These are phyloP conservation scores for Nemopilema nomurai DNA, from an alignment of 30 jellyfish, hydroid and myxozoan genomes.

Conservation along the genomic window DNA sequence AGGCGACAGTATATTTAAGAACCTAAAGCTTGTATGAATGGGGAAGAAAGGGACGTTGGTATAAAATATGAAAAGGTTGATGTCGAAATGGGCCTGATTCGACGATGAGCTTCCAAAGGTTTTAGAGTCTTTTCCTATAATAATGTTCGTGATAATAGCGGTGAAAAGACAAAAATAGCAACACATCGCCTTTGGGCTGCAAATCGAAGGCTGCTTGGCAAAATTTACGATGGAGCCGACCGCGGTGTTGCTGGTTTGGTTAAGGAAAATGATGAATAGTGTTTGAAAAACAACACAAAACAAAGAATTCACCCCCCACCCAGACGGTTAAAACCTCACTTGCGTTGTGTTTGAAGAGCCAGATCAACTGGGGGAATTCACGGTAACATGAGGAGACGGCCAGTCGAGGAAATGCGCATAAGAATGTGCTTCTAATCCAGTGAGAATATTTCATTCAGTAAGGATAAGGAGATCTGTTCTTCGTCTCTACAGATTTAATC, in stretches of 20 bases:
- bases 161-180: too few relatives aligned
- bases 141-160: too few relatives aligned
- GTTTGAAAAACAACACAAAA: neutral
- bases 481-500: conserved; percentile 24
- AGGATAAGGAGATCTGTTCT: conserved; percentile 21
- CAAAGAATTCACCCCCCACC: neutral
- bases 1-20: too few relatives aligned
- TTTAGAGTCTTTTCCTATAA: too few relatives aligned
- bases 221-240: neutral
- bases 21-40: too few relatives aligned
- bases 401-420: conserved; percentile 38
- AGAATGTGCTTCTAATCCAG: conserved; percentile 30
- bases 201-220: too few relatives aligned
- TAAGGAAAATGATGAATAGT: neutral
- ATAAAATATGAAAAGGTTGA: too few relatives aligned
- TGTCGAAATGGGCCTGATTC: too few relatives aligned
- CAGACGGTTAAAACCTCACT: neutral
- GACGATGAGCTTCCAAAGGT: too few relatives aligned
- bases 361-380: neutral
- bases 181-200: too few relatives aligned
- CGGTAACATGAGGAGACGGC: conserved; percentile 12
- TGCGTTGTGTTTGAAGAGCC: neutral
- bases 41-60: too few relatives aligned
- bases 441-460: conserved; percentile 38
- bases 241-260: neutral